Conservation (phyloP, 2,113 vertebrate species). For the Asarcornis scutulata region DNA sequence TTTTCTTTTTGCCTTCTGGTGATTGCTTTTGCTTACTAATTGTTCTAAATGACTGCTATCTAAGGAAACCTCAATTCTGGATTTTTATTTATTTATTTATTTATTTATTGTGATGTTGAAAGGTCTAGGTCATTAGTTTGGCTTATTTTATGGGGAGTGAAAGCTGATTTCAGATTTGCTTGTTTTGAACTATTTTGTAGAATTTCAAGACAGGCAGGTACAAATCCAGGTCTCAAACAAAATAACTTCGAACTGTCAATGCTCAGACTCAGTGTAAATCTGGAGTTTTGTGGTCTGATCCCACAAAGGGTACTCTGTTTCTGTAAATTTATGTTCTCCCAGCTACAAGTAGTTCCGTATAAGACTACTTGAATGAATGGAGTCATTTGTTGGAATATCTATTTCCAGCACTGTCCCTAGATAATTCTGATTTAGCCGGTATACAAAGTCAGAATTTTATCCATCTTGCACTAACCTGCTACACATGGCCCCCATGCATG, state of each 20-base stretch:
- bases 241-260: background rate
- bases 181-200: background rate
- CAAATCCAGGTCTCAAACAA: rapidly evolving
- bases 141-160: background rate
- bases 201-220: background rate
- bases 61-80: background rate
- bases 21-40: constrained; percentile 46
- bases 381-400: rapidly evolving
- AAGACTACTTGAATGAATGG: background rate
- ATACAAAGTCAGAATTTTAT: background rate
- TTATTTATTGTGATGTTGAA: background rate
- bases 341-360: background rate
- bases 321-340: background rate
- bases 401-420: background rate
- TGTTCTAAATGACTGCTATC: background rate
- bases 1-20: constrained; percentile 22
- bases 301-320: background rate
- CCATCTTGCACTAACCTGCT: background rate
- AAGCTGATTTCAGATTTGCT: background rate
- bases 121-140: background rate
- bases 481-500: background rate
- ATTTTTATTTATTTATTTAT: background rate
- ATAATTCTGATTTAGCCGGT: background rate
- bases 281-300: background rate
- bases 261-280: background rate